Evolutionary conservation across 2,113 vertebrate species (phyloP), one percentile per base, ranked within the genome.

Genomic region (Turdus rufiventris): DNA sequence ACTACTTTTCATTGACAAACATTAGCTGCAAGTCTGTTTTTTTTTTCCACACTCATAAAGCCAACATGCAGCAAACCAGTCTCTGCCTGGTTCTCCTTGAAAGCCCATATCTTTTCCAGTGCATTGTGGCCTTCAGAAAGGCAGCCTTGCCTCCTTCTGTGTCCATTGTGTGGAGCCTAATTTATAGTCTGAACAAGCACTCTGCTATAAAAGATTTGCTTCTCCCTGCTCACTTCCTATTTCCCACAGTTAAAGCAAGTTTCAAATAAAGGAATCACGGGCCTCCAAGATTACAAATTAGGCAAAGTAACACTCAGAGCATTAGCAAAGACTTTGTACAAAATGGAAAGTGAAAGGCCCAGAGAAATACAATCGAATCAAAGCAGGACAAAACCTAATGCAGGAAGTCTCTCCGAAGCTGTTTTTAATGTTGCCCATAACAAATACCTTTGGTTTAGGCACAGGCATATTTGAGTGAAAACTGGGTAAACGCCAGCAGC

Each of bases 241-340:
- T 98, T 98, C 98, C 97, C 98, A 98, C 97, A 98, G 96, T 97
- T 96, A 96, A 96, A 96, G 91, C 95, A 96, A 95, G 83, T 97
- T 97, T 96, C 73, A 93, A 95, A 97, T 96, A 97, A 98, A 97
- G 88, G 95, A 94, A 78, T 96, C 88, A 93, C 11, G 8, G 93
- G 90, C 89, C 95, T 89, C 93, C 89, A 91, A 96, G 97, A 97
- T 91, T 96, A 96, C 96, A 97, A 98, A 98, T 96, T 95, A 98
- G 97, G 97, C 93, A 96, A 96, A 98, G 96, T 84, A 97, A 97
- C 95, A 94, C 91, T 97, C 93, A 89, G 84, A 96, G 95, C 94
- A 93, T 90, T 90, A 93, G 88, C 87, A 91, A 96, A 95, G 87
- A 96, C 82, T 96, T 95, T 95, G 94, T 94, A 93, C 91, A 91